These are phyloP conservation scores for Pogonocherus hispidulus DNA, from an alignment of 2,888 invertebrate species.

Conservation along the genomic window DNA sequence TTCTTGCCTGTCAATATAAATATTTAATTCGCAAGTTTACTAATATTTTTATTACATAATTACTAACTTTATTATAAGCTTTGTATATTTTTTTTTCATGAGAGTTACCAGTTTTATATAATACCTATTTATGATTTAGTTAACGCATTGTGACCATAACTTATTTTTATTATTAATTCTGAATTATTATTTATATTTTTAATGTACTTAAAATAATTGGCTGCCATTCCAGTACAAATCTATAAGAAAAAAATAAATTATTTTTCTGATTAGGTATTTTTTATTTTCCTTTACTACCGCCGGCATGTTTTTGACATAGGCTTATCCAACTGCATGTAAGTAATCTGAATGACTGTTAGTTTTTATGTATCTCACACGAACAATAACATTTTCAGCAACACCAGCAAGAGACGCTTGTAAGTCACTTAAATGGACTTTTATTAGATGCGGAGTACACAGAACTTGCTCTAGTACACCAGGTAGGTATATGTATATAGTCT, in stretches of 20 bases:
- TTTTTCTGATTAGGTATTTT: conserved; percentile 23
- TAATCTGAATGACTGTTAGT: neutral
- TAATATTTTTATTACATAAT: no score
- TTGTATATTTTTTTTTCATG: no score
- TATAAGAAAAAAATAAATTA: conserved; percentile 12
- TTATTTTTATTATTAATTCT: neutral
- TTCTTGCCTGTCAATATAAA: no score
- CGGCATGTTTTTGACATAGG: conserved; percentile 25
- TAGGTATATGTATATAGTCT: neutral
- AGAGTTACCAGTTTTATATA: neutral
- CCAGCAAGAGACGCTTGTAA: neutral
- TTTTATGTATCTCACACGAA: neutral
- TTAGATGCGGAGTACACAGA: neutral
- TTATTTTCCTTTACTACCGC: conserved; percentile 20
- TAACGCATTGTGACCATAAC: neutral
- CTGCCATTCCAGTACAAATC: conserved; percentile 4
- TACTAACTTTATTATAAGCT: no score
- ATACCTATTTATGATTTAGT: neutral
- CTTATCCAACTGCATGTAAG: conserved; percentile 22
- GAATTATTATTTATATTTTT: neutral
- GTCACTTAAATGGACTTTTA: neutral
- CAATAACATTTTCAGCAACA: neutral
- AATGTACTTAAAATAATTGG: neutral
- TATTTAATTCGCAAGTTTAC: no score
- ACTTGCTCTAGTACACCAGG: neutral